Percentiles rank a stretch among this genome's conserved stretches.
phyloP scores from a whole-genome alignment of 2,113 vertebrate species.

The Forbesichthys agassizii region DNA sequence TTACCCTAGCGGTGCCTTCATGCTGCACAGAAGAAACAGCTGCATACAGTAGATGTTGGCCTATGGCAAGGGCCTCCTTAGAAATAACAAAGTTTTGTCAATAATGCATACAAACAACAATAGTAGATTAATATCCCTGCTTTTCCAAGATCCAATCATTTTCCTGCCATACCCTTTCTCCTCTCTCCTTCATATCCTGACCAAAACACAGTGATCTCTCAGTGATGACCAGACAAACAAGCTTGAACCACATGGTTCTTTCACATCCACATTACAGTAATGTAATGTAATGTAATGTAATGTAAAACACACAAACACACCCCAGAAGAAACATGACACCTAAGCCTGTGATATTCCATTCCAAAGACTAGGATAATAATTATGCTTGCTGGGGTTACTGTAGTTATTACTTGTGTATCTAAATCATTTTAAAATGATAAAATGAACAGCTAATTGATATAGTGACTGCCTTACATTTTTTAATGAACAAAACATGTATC shows the following conservation, averaged over 20 bases:
- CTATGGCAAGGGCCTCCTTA: conserved; percentile 14
- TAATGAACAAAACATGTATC: no score
- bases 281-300: background rate
- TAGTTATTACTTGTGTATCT: no score
- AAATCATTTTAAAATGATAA: no score
- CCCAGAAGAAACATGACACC: background rate
- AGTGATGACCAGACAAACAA: background rate
- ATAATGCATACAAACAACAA: background rate
- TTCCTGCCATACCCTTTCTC: background rate
- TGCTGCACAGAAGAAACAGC: conserved; percentile 35
- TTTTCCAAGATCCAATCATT: conserved; percentile 6
- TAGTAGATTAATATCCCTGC: background rate
- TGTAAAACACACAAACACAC: background rate
- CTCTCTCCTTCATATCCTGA: background rate
- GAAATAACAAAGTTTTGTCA: background rate
- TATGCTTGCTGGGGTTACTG: no score
- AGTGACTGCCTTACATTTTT: no score
- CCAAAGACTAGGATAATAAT: no score
- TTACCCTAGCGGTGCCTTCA: conserved; percentile 39
- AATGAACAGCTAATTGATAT: no score
- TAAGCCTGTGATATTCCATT: no score
- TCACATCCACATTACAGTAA: background rate
- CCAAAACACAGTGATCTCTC: conserved; percentile 2
- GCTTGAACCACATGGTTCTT: background rate
- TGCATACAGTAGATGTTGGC: conserved; percentile 5